These are phyloP conservation scores for Eciton burchellii DNA, from an alignment of 1,140 invertebrate genomes.

Conservation along the genomic window DNA sequence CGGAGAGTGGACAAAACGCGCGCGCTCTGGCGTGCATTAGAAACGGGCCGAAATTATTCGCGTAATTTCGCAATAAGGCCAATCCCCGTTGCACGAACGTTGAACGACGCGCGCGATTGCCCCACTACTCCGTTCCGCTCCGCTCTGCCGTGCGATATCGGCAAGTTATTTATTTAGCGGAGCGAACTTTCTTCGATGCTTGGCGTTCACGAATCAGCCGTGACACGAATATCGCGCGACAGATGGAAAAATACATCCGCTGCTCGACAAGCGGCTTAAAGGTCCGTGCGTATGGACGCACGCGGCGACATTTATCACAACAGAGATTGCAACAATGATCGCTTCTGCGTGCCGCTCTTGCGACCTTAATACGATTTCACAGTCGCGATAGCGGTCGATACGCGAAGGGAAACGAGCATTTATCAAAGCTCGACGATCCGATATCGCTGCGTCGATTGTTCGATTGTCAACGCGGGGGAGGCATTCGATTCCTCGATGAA, in stretches of 20 bases:
- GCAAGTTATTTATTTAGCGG: constrained; percentile 56
- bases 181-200: constrained; percentile 25
- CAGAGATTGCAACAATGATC: constrained; percentile 42
- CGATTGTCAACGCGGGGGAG: neutral
- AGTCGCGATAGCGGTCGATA: neutral
- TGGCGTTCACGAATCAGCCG: neutral
- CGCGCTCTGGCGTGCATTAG: neutral
- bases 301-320: constrained; percentile 26
- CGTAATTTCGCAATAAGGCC: too few species aligned
- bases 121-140: too few species aligned
- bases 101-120: neutral
- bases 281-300: constrained; percentile 1
- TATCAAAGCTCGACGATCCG: constrained; percentile 49
- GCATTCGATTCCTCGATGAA: neutral
- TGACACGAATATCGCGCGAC: constrained; percentile 43
- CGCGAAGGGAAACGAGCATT: constrained; percentile 20
- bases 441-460: constrained; percentile 29
- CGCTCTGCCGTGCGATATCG: neutral
- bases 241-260: neutral
- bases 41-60: too few species aligned
- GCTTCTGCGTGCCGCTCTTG: constrained; percentile 13
- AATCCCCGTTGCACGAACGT: neutral
- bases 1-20: constrained; percentile 11
- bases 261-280: constrained; percentile 28
- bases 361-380: constrained; percentile 47